Conservation (phyloP, 2,113 vertebrate genomes). For the Noturus placidus region DNA sequence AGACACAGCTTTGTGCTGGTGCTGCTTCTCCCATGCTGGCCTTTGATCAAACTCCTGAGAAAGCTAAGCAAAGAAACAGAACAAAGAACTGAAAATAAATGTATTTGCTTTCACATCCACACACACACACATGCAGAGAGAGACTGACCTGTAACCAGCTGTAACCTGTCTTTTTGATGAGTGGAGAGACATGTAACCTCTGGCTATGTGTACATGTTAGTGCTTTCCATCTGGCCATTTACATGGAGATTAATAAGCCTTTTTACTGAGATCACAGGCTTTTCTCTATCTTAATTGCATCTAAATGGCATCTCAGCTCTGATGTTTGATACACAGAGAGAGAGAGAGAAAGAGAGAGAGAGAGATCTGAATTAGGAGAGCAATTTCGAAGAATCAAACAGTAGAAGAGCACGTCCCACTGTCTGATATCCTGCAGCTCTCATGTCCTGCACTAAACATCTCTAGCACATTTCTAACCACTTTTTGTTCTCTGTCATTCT, state of each 20-base stretch:
- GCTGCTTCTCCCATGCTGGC: conserved; percentile 46
- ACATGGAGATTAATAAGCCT: conserved; percentile 67
- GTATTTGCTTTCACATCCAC: conserved; percentile 22
- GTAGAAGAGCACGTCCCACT: neutral
- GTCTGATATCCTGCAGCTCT: conserved; percentile 1
- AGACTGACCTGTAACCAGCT: conserved; percentile 29
- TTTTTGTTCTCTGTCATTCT: conserved; percentile 30
- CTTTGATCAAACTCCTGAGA: conserved; percentile 61
- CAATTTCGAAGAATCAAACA: neutral
- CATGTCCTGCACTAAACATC: conserved; percentile 37
- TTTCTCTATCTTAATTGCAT: conserved; percentile 78
- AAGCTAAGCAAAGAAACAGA: conserved; percentile 50
- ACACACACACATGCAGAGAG: neutral
- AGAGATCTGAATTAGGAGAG: neutral
- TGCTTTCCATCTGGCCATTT: conserved; percentile 61
- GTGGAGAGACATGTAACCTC: conserved; percentile 29
- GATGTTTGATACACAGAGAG: conserved; percentile 52
- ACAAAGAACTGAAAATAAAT: conserved; percentile 53
- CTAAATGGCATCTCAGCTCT: conserved; percentile 74
- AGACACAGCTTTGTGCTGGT: conserved; percentile 35
- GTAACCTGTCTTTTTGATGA: conserved; percentile 7
- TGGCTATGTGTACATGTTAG: conserved; percentile 37
- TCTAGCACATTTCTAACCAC: conserved; percentile 52
- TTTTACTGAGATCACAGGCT: conserved; percentile 67
- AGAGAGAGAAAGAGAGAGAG: neutral